Percentiles rank a stretch among this genome's conserved stretches.
These are phyloP conservation scores for Patella ulyssiponensis DNA, from an alignment of 2,888 invertebrate species.

Conservation along the genomic window DNA sequence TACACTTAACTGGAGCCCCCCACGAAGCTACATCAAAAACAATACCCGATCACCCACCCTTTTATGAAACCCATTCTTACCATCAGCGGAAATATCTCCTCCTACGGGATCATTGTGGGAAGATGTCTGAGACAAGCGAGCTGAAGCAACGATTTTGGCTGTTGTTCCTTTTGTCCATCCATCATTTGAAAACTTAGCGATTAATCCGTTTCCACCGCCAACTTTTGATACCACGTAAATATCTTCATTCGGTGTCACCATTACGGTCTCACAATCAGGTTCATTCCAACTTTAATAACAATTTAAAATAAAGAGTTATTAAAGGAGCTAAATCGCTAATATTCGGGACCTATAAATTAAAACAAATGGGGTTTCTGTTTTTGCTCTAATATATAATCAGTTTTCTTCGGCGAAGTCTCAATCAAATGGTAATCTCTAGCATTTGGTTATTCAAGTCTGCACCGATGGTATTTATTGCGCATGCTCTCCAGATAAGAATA, in stretches of 20 bases:
- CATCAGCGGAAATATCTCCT: constrained; percentile 13
- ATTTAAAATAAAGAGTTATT: background rate
- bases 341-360: too few species aligned
- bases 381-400: too few species aligned
- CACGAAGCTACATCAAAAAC: too few species aligned
- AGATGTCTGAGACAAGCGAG: background rate
- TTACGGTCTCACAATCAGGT: background rate
- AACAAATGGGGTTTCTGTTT: too few species aligned
- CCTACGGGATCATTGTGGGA: background rate
- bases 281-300: constrained; percentile 6
- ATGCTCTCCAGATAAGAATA: too few species aligned
- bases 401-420: too few species aligned
- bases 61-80: background rate
- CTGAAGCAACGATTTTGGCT: background rate
- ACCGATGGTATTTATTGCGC: too few species aligned
- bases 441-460: too few species aligned
- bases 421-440: too few species aligned
- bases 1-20: too few species aligned
- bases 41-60: too few species aligned
- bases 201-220: background rate
- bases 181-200: background rate
- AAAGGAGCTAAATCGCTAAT: too few species aligned
- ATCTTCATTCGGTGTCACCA: background rate
- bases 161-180: background rate
- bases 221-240: constrained; percentile 5